These are phyloP conservation scores for Sarcophaga rosellei DNA, from an alignment of 2,888 invertebrate species.

Conservation along the genomic window DNA sequence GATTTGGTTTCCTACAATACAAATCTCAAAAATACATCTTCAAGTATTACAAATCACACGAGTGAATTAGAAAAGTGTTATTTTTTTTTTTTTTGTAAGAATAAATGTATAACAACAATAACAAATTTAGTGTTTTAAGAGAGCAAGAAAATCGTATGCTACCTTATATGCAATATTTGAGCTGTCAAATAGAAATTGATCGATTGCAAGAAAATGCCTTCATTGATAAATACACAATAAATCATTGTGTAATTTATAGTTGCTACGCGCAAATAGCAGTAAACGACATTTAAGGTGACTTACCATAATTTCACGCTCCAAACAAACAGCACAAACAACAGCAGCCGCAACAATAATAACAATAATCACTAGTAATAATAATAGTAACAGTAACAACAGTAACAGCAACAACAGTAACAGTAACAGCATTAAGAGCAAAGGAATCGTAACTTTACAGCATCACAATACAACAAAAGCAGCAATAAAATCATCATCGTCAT, in stretches of 20 bases:
- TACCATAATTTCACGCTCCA: slow-evolving; percentile 74
- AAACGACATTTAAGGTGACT: slow-evolving; percentile 69
- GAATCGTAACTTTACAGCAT: too few species aligned
- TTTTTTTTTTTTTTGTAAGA: too few species aligned
- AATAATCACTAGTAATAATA: slow-evolving; percentile 35
- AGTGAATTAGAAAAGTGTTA: too few species aligned
- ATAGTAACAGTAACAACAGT: slow-evolving; percentile 7
- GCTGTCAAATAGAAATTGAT: slow-evolving; percentile 69
- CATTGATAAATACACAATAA: slow-evolving; percentile 73
- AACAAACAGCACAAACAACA: slow-evolving; percentile 35
- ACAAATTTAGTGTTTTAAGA: slow-evolving; percentile 17
- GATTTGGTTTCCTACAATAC: too few species aligned
- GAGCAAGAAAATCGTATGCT: slow-evolving; percentile 50
- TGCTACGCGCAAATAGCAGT: slow-evolving; percentile 69
- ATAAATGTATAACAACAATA: neutral
- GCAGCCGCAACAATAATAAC: slow-evolving; percentile 39
- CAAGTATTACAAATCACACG: too few species aligned
- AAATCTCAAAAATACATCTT: too few species aligned
- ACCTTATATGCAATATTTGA: slow-evolving; percentile 64
- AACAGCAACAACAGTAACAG: slow-evolving; percentile 3
- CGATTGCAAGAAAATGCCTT: slow-evolving; percentile 69
- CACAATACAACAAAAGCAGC: neutral
- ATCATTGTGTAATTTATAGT: slow-evolving; percentile 76
- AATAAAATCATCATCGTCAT: slow-evolving; percentile 48
- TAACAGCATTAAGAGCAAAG: neutral